phyloP scores from a whole-genome alignment of 2,797 vertebrate genomes.

The Cossypha niveicapilla region DNA sequence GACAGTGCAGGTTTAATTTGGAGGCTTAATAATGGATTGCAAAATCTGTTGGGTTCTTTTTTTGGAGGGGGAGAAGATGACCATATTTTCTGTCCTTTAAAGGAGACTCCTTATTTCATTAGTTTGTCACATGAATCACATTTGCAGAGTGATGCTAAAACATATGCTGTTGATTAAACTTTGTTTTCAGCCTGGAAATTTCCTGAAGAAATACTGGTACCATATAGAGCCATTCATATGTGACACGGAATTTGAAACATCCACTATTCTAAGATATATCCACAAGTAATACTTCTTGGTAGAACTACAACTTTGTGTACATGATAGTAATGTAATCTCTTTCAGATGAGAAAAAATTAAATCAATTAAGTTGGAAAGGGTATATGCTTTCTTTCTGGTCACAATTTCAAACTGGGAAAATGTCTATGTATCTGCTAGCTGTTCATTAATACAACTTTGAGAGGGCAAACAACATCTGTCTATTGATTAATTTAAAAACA shows the following conservation, averaged over 20 bases:
- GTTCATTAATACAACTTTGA: neutral
- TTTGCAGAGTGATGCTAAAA: neutral
- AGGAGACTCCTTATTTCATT: neutral
- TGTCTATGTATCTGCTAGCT: neutral
- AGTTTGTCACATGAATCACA: neutral
- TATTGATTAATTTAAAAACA: neutral
- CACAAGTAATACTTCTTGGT: neutral
- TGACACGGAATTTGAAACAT: neutral
- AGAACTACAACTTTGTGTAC: neutral
- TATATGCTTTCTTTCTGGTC: neutral
- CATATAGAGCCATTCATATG: neutral
- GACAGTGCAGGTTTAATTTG: neutral
- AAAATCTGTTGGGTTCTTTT: neutral
- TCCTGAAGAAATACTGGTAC: neutral
- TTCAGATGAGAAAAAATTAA: neutral
- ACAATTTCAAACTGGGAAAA: neutral
- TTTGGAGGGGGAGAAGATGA: rapidly evolving
- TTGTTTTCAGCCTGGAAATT: neutral
- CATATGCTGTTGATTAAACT: neutral
- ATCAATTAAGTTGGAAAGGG: neutral
- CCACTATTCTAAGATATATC: neutral
- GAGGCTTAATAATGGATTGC: neutral
- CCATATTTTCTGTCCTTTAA: neutral
- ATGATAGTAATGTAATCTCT: neutral
- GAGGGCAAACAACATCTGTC: neutral